phyloP scores from a whole-genome alignment of 2,888 invertebrate genomes.

The Hylaea fasciaria region DNA sequence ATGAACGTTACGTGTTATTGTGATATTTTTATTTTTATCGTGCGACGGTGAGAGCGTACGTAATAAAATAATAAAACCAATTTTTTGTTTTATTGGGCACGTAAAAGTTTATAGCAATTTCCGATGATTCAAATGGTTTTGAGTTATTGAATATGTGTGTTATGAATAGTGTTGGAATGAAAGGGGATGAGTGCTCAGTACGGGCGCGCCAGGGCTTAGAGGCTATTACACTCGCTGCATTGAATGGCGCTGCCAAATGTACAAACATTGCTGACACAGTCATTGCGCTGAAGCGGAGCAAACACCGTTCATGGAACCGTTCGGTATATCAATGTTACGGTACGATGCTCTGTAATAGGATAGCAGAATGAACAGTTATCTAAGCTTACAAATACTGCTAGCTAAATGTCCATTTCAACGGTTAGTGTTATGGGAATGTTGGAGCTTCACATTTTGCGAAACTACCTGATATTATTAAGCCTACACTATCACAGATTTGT shows the following conservation, averaged over 20 bases:
- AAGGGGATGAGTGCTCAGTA: constrained; percentile 21
- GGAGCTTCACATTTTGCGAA: not conserved
- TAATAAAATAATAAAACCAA: constrained; percentile 37
- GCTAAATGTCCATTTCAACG: no score
- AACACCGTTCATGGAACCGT: constrained; percentile 10
- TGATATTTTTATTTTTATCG: constrained; percentile 26
- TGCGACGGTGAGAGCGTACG: constrained; percentile 22
- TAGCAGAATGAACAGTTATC: no score
- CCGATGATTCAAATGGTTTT: constrained; percentile 27
- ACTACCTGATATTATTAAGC: not conserved
- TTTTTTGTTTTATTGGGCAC: constrained; percentile 23
- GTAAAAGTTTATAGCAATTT: constrained; percentile 5
- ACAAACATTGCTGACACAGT: constrained; percentile 15
- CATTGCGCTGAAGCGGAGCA: constrained; percentile 11
- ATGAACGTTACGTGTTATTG: constrained; percentile 28
- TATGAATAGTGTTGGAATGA: constrained; percentile 26
- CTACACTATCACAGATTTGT: not conserved
- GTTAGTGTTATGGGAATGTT: no score
- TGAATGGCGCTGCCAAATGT: constrained; percentile 12
- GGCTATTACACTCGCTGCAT: constrained; percentile 11
- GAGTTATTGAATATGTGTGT: constrained; percentile 10
- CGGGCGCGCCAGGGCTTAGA: constrained; percentile 22
- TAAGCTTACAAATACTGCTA: not conserved
- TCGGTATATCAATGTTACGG: not conserved
- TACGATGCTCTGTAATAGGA: no score